These are phyloP conservation scores for Ptilodon capucinus DNA, from an alignment of 2,888 invertebrate species.

Conservation along the genomic window DNA sequence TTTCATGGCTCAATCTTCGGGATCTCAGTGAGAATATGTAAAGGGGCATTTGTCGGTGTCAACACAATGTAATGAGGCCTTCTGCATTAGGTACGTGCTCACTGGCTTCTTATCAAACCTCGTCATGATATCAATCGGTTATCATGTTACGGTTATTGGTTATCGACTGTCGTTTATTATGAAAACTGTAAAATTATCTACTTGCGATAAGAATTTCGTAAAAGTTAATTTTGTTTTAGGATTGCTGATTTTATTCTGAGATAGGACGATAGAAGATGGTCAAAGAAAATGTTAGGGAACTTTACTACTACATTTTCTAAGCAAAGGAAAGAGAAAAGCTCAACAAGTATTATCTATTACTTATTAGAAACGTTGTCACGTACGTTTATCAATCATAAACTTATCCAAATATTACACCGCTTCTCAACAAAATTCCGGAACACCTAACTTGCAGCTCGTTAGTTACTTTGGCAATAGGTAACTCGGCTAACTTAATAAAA, in stretches of 20 bases:
- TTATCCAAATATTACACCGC: neutral
- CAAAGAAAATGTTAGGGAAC: neutral
- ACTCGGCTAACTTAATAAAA: slow-evolving; percentile 50
- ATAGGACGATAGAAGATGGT: no score
- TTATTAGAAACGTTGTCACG: neutral
- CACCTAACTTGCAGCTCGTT: slow-evolving; percentile 33
- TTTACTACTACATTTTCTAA: neutral
- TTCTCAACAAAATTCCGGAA: slow-evolving; percentile 1
- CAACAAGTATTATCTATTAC: neutral
- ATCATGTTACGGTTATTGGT: slow-evolving; percentile 30
- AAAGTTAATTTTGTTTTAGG: no score
- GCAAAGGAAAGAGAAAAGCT: neutral
- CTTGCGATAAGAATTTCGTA: neutral
- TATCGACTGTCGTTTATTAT: neutral
- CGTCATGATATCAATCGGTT: slow-evolving; percentile 28
- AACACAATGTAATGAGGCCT: slow-evolving; percentile 79
- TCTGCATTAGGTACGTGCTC: slow-evolving; percentile 71
- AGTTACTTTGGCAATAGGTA: slow-evolving; percentile 38
- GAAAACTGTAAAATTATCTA: neutral
- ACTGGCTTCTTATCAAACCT: slow-evolving; percentile 50
- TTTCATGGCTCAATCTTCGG: slow-evolving; percentile 82
- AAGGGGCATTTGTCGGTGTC: slow-evolving; percentile 81
- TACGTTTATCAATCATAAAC: neutral
- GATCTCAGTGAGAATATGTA: slow-evolving; percentile 79
- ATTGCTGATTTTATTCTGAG: no score